Evolutionary conservation across 2,888 invertebrate genomes (phyloP).

Genomic region (Ischnus inquisitorius): DNA sequence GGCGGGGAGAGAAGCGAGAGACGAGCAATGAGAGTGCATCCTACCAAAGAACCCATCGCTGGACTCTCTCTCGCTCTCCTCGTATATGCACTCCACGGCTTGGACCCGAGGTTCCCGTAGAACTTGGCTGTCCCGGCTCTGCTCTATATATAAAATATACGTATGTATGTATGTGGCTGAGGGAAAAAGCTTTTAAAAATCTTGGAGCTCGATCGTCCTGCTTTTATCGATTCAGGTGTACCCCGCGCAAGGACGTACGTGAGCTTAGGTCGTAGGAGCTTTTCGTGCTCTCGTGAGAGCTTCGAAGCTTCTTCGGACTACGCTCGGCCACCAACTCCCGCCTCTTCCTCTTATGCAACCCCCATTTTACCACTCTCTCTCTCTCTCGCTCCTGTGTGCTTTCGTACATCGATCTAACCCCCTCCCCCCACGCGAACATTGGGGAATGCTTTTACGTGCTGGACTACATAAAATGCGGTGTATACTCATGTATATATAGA

Average conservation of each 20-base stretch:
- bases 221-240: conserved; percentile 62
- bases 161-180: conserved; percentile 4
- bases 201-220: conserved; percentile 56
- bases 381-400: conserved; percentile 17
- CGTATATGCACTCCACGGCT: conserved; percentile 21
- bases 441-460: conserved; percentile 50
- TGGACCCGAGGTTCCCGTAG: conserved; percentile 28
- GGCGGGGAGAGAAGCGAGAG: not conserved
- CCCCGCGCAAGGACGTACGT: conserved; percentile 23
- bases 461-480: conserved; percentile 42
- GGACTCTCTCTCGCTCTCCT: conserved; percentile 37
- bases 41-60: conserved; percentile 29
- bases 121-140: conserved; percentile 19
- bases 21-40: conserved; percentile 46
- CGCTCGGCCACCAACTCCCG: conserved; percentile 17
- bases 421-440: conserved; percentile 30
- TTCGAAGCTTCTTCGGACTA: conserved; percentile 25
- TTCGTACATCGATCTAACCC: conserved; percentile 43
- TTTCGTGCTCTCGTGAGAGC: conserved; percentile 49
- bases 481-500: conserved; percentile 6
- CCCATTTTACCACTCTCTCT: conserved; percentile 1
- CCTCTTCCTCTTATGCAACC: conserved; percentile 35
- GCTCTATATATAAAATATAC: conserved; percentile 48
- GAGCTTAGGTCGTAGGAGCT: conserved; percentile 33
- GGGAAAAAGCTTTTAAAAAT: conserved; percentile 69